Evolutionary conservation across 2,888 invertebrate genomes (phyloP).

Genomic region (Arge pagana): DNA sequence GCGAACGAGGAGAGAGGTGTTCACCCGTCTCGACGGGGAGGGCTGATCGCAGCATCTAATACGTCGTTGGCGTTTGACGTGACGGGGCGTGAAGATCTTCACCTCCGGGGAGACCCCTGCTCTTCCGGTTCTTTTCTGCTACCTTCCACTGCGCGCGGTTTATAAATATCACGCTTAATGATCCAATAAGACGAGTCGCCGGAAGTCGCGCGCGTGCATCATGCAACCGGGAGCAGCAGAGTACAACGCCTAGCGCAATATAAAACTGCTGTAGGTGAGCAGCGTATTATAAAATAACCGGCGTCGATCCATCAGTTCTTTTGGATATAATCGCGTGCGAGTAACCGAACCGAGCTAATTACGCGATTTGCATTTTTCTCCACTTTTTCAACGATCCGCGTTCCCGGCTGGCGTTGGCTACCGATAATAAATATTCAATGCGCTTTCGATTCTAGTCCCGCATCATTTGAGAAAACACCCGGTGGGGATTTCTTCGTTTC

Average conservation of each 20-base stretch:
- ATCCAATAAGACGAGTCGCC: conserved; percentile 13
- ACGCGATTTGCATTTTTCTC: conserved; percentile 6
- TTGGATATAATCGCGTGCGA: conserved; percentile 5
- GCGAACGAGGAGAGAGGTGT: no score
- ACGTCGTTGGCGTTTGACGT: no score
- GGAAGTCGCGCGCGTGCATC: conserved; percentile 12
- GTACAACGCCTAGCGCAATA: neutral
- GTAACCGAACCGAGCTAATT: neutral
- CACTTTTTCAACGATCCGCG: neutral
- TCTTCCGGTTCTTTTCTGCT: neutral
- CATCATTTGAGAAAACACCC: no score
- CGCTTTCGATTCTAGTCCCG: neutral
- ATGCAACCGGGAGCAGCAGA: neutral
- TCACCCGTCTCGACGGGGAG: no score
- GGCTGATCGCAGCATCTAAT: no score
- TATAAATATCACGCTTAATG: conserved; percentile 16
- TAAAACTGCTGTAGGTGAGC: neutral
- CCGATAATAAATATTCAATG: conserved; percentile 5
- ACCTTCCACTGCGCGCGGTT: no score
- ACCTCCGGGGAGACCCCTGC: neutral
- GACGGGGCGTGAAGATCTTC: no score
- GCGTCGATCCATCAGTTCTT: conserved; percentile 2
- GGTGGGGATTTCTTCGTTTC: no score
- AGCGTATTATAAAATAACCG: conserved; percentile 7
- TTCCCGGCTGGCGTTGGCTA: neutral